Base-by-base conservation (phyloP, 1,140 invertebrate genomes). In the Halyomorpha halys region DNA sequence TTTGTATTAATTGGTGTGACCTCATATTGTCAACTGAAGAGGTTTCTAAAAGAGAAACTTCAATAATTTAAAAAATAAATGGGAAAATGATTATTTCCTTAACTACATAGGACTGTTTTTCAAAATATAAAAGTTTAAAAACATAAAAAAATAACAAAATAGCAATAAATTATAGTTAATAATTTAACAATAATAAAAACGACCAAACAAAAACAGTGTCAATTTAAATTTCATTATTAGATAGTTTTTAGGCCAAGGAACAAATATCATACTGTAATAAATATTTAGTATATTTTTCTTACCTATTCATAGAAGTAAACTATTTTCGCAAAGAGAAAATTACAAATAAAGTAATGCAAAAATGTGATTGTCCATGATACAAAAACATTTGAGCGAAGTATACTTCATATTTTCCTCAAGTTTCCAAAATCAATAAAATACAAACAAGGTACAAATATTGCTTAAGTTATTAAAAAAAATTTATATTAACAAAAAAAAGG, bases 351-450 rank as follows among this genome's bases (percentile, higher is more conserved):
- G 23, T 23, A 56, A 56, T 23, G 15, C 47, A 49, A 49, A 49
- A 18, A 18, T 56, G 53, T 56, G 53, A 56, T 56, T 56, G 53
- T 56, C 53, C 27, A 56, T 23, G 6, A 23, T 23, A 56, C 19
- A 56, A 56, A 56, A 56, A 56, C 23, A 56, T 56, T 56, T 56
- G 53, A 56, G 53, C 53, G 53, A 56, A 56, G 5, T 11, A 16
- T 23, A 23, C 15, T 56, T 25, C 14, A 16, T 56, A 56, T 23
- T 6, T 56, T 23, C 34, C 11, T 39, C 11, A 21, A 5, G 15
- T 23, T 23, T 25, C 53, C 18, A 25, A 25, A 49, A 19, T n/a
- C 21, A 19, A 19, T 13, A 19, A 11, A 19, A 19, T 49, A 23
- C 53, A 56, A 56, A 21, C 15, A 25, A 56, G 53, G 18, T 25